Evolutionary conservation across 2,888 invertebrate genomes (phyloP).

Genomic region (Monochamus alternatus): DNA sequence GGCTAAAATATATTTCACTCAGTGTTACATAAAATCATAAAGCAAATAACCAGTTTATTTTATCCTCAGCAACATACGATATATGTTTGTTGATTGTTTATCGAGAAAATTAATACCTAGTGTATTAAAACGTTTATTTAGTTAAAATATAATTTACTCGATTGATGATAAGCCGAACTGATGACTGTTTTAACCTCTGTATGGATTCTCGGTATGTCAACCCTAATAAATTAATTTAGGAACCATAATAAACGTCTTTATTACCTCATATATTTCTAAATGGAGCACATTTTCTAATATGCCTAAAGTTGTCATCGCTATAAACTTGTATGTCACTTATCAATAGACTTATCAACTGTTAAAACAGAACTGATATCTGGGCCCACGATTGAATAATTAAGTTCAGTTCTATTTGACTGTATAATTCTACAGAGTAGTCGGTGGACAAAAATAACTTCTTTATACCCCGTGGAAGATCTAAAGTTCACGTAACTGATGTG

Average conservation of each 20-base stretch:
- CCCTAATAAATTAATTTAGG: slow-evolving; percentile 24
- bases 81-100: too few species aligned
- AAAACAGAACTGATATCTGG: slow-evolving; percentile 9
- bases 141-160: too few species aligned
- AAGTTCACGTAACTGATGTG: slow-evolving; percentile 57
- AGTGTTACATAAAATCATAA: too few species aligned
- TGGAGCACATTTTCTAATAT: slow-evolving; percentile 13
- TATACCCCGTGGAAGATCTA: slow-evolving; percentile 39
- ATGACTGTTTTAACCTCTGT: not conserved
- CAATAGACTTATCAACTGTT: slow-evolving; percentile 29
- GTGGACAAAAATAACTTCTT: slow-evolving; percentile 31
- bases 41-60: too few species aligned
- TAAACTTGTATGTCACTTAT: slow-evolving; percentile 22
- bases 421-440: not conserved
- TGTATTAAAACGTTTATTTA: too few species aligned
- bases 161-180: not conserved
- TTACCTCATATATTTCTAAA: slow-evolving; percentile 17
- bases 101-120: too few species aligned
- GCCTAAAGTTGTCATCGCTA: slow-evolving; percentile 21
- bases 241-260: slow-evolving; percentile 21
- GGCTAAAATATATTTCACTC: too few species aligned
- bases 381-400: slow-evolving; percentile 3
- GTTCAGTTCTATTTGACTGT: not conserved
- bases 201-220: slow-evolving; percentile 1
- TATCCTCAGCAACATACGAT: too few species aligned